Evolutionary conservation across 2,888 invertebrate genomes (phyloP), one percentile per base, ranked within the genome.

Genomic region (Eupeodes luniger): DNA sequence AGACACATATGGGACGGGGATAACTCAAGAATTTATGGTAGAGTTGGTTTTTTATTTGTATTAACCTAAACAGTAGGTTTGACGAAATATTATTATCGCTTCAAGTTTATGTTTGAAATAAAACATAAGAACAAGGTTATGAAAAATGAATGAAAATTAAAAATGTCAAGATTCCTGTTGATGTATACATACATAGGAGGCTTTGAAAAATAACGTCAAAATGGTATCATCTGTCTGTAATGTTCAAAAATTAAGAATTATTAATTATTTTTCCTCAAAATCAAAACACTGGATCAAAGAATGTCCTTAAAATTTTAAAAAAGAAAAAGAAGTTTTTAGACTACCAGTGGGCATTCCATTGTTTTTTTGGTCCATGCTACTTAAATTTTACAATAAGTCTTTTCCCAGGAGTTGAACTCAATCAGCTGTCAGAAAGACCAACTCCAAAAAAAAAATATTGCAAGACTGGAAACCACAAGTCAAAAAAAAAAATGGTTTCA

Each of bases 51-150:
- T 19, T 67, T 67, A 67, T 67, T 69, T 70, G 40, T 70, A 70
- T 55, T 70, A 40, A 70, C 55, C 53, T 40, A 40, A 70, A 40
- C 19, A 40, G 55, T 55, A 70, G 16, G 7, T 40, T 3, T 40
- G 6, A 40, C 40, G 70, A 55, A 70, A 70, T 55, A 55, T 55
- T 70, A 70, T 70, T 66, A 66, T 27, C 69, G 12, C 16, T 69
- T 69, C 16, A n/a, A 69, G 69, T 53, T 69, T 69, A 69, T 67
- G 53, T 69, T 6, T 11, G 2, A 7, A 47, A 51, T 9, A 40
- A 62, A 2, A 57, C 27, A 53, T 5, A 44, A 62, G 10, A 62
- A 4, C 47, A 66, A 66, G 47, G 47, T 27, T 47, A 10, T 27
- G 1, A 66, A 49, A 69, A 16, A 69, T 51, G 49, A 51, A n/a